Evolutionary conservation across 2,113 vertebrate genomes (phyloP).

Genomic region (Clarias batrachus): DNA sequence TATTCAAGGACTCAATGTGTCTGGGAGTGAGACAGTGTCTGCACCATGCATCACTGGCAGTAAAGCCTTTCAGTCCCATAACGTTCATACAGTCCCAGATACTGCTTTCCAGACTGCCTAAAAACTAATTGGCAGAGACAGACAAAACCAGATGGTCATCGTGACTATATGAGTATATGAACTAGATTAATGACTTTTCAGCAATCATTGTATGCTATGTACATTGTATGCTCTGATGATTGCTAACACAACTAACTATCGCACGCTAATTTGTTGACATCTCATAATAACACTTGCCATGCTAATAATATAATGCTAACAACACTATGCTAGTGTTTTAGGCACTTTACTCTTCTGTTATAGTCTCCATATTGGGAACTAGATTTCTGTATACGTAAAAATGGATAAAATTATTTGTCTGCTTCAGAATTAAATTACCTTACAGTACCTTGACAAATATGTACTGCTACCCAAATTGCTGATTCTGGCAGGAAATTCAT

Average conservation of each 20-base stretch:
- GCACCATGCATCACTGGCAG: not conserved
- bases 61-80: not conserved
- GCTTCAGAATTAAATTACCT: no score
- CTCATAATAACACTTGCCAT: not conserved
- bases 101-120: not conserved
- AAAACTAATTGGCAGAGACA: not conserved
- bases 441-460: not conserved
- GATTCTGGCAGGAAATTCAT: not conserved
- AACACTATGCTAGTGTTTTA: not conserved
- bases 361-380: not conserved
- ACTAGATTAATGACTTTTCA: not conserved
- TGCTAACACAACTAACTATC: not conserved
- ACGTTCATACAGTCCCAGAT: not conserved
- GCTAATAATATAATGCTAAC: no score
- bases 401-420: not conserved
- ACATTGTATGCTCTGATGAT: not conserved
- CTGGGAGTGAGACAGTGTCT: constrained; percentile 3
- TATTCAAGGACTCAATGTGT: constrained; percentile 5
- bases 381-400: not conserved
- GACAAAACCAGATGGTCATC: not conserved
- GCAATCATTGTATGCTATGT: not conserved
- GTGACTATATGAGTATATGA: not conserved
- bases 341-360: not conserved
- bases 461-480: constrained; percentile 2
- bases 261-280: not conserved